phyloP scores from a whole-genome alignment of 2,797 vertebrate species.

The Gila robusta region DNA sequence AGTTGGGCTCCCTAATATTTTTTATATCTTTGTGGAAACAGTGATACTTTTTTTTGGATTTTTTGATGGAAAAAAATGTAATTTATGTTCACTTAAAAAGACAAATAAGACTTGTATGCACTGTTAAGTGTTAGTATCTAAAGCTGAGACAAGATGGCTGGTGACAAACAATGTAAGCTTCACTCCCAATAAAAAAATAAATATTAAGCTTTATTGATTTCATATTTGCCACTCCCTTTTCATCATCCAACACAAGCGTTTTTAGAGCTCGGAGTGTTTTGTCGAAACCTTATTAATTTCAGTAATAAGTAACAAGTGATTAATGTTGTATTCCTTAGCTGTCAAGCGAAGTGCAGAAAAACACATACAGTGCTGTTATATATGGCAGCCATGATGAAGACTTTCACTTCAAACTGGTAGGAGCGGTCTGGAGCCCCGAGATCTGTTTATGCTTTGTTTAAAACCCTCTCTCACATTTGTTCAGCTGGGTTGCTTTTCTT shows the following conservation, averaged over 20 bases:
- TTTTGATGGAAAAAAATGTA: background rate
- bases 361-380: constrained; percentile 73
- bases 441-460: constrained; percentile 56
- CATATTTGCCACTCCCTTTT: constrained; percentile 30
- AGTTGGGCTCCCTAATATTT: background rate
- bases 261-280: constrained; percentile 72
- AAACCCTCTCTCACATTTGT: constrained; percentile 55
- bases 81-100: background rate
- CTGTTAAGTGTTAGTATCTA: background rate
- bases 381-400: constrained; percentile 74
- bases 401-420: constrained; percentile 73
- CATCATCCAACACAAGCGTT: constrained; percentile 49
- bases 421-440: constrained; percentile 44
- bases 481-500: constrained; percentile 63
- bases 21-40: background rate
- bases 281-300: constrained; percentile 75
- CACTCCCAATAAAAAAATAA: background rate
- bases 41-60: background rate
- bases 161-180: background rate
- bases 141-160: background rate
- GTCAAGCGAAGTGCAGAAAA: constrained; percentile 74
- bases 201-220: constrained; percentile 19
- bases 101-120: background rate
- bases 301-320: constrained; percentile 71
- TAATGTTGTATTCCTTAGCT: constrained; percentile 76